Conservation (phyloP, 2,113 vertebrate genomes). For the Parotia lawesii region DNA sequence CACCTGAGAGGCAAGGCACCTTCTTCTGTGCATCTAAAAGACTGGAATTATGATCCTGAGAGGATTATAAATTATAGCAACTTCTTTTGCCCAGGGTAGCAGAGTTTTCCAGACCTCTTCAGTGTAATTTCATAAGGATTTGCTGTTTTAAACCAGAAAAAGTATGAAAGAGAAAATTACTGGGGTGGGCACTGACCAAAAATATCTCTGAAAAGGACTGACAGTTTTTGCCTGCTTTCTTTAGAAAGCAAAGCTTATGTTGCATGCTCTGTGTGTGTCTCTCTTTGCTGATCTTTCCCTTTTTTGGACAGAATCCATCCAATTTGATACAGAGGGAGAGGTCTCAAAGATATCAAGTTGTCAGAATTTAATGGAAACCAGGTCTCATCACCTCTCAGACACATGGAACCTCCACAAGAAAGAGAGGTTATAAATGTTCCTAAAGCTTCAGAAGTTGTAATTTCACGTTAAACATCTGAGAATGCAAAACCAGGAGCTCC, state of each 20-base stretch:
- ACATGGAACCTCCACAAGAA: not conserved
- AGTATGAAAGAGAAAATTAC: not conserved
- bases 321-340: not conserved
- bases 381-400: not conserved
- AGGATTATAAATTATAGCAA: not conserved
- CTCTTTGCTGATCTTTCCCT: not conserved
- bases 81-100: not conserved
- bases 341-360: not conserved
- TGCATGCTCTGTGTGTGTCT: not conserved
- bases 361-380: not conserved
- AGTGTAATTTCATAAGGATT: not conserved
- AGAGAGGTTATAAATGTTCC: not conserved
- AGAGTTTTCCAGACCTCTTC: not conserved
- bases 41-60: not conserved
- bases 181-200: not conserved
- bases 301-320: not conserved
- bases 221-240: not conserved
- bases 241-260: not conserved
- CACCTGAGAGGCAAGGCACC: not conserved
- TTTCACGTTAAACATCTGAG: not conserved
- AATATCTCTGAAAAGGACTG: not conserved
- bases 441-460: not conserved
- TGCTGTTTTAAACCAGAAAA: not conserved
- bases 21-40: not conserved
- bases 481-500: not conserved